Evolutionary conservation across 2,113 vertebrate genomes (phyloP), one percentile per base, ranked within the genome.

Genomic region (Cephalopholis sonnerati): DNA sequence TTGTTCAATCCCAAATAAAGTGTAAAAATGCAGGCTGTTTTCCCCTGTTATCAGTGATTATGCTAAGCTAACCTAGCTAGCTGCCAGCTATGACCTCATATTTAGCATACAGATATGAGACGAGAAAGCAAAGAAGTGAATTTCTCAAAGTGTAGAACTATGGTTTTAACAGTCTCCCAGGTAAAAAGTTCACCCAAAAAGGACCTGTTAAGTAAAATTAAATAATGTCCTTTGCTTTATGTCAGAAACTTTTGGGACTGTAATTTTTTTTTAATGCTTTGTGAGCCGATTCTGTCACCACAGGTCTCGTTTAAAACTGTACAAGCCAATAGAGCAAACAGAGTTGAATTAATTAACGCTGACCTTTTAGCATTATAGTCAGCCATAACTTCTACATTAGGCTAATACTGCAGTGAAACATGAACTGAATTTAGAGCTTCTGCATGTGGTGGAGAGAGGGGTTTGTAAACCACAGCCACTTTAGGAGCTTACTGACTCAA

Each of bases 341-440:
- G 44, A 36, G n/a, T 20, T 53, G 32, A 65, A 77, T 84, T 83
- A 86, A 90, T 91, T 85, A 89, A 53, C 36, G n/a, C 7, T 84
- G 78, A 82, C 62, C 66, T 85, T 83, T 86, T 58, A 54, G 74
- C 22, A 32, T 81, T 58, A 82, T 15, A 18, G 55, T 55, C 64
- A 63, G 53, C 48, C 53, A 74, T 83, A 72, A 64, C 57, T 76
- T 67, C 69, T 53, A 81, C 61, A 61, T 61, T 76, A 44, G 41
- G 41, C 41, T 44, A 85, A 65, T 65, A 59, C 80, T 79, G 82
- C 67, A 82, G 79, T 82, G 81, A 81, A 74, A 89, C 74, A 83
- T 41, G 29, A 65, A 51, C 59, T 75, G 61, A 90, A 83, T 90
- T 69, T 64, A 51, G 68, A 83, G 67, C 65, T 68, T 66, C 54